A percentile compares a stretch with the other conserved stretches of the same genome.
Conservation (phyloP, 1,140 invertebrate genomes). For the Drosophila insularis region DNA sequence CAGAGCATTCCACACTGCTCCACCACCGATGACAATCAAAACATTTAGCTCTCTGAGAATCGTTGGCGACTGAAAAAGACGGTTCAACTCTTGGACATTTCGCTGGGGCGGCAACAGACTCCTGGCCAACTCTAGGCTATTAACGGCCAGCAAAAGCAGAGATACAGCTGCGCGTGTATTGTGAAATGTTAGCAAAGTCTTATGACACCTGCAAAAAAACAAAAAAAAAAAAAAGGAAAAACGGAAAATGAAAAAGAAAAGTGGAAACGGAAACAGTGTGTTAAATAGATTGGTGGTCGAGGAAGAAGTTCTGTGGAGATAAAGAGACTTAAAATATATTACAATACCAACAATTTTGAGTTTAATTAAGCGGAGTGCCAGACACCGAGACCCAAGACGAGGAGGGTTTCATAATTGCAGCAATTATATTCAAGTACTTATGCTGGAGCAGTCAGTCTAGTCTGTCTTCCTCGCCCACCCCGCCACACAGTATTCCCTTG, state of each 20-base stretch:
- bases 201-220: conserved; percentile 63
- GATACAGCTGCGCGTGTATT: conserved; percentile 71
- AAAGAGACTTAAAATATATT: conserved; percentile 32
- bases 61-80: conserved; percentile 39
- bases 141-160: conserved; percentile 63
- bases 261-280: conserved; percentile 19
- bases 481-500: neutral
- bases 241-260: conserved; percentile 16
- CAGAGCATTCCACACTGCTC: conserved; percentile 64
- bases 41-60: conserved; percentile 51
- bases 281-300: conserved; percentile 3
- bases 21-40: conserved; percentile 60
- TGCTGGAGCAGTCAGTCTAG: conserved; percentile 10
- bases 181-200: conserved; percentile 76
- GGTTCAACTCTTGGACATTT: conserved; percentile 32
- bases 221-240: neutral
- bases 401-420: conserved; percentile 46
- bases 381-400: neutral
- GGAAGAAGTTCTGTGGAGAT: neutral
- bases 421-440: conserved; percentile 60
- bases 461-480: neutral
- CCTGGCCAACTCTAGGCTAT: conserved; percentile 68
- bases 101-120: conserved; percentile 63
- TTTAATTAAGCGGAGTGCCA: conserved; percentile 59
- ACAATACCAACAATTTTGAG: conserved; percentile 52